Evolutionary conservation across 1,140 invertebrate genomes (phyloP), one percentile per base, ranked within the genome.

Genomic region (Zaprionus inermis): DNA sequence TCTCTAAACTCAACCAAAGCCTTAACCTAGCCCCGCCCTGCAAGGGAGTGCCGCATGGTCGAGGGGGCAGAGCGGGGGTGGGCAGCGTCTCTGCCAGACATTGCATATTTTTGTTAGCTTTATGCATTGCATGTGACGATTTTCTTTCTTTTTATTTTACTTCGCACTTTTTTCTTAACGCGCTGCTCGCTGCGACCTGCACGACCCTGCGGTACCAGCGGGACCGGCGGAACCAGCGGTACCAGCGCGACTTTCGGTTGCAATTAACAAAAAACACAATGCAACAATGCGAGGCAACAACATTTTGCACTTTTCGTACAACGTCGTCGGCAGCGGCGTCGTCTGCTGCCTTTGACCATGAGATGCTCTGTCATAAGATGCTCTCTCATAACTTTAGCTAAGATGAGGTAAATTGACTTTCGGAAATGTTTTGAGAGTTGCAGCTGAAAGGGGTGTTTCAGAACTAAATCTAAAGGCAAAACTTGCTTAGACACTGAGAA

Each of bases 11-110:
- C 71, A 79, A 79, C 81, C 81, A 79, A 49, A 49, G 44, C 44
- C 44, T 18, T 84, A 84, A 84, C 81, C 44, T 84, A 84, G 79
- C 81, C 81, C 79, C 79, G 73, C 44, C 34, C 28, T 46, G n/a
- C n/a, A n/a, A n/a, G n/a, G n/a, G n/a, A n/a, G n/a, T n/a, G n/a
- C n/a, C n/a, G n/a, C n/a, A n/a, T n/a, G n/a, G n/a, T n/a, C n/a
- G n/a, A n/a, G n/a, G n/a, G n/a, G n/a, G n/a, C n/a, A n/a, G n/a
- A n/a, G n/a, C n/a, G n/a, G n/a, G n/a, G n/a, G n/a, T n/a, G n/a
- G n/a, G n/a, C n/a, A n/a, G 16, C 10, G 44, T 12, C 10, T 49
- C 56, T 65, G 63, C 34, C 55, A 59, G 65, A 64, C 56, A 61
- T 70, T 65, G 44, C 76, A 76, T 68, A 36, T 58, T 70, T 65